phyloP scores from a whole-genome alignment of 2,797 vertebrate species.

The Catharus ustulatus region DNA sequence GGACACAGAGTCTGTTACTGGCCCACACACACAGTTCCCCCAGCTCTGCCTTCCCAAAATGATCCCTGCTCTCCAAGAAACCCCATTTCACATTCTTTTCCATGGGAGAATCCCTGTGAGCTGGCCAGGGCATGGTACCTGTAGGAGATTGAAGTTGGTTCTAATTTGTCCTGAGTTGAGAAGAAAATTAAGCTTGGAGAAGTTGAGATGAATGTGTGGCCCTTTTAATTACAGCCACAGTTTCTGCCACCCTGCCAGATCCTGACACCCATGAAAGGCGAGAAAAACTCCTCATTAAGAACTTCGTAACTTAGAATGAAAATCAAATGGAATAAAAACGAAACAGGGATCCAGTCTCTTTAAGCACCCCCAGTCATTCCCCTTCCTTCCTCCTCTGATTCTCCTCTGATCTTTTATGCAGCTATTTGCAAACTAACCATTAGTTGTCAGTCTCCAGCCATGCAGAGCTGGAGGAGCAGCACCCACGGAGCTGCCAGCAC shows the following conservation, averaged over 20 bases:
- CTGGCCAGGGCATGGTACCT: background rate
- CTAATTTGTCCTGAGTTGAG: background rate
- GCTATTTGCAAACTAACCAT: slow-evolving; percentile 67
- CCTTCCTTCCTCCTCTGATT: background rate
- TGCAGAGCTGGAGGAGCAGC: background rate
- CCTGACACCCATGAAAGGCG: background rate
- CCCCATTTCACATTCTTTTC: background rate
- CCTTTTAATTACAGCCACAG: background rate
- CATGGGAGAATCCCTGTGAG: background rate
- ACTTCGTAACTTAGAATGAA: background rate
- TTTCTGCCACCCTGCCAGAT: background rate
- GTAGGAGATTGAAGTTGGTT: background rate
- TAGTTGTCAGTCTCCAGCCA: slow-evolving; percentile 67
- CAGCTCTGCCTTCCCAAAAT: background rate
- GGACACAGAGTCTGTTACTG: background rate
- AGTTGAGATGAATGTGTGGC: background rate
- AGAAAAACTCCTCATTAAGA: background rate
- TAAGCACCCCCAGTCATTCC: background rate
- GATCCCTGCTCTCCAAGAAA: background rate
- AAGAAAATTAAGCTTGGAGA: background rate
- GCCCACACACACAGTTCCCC: background rate
- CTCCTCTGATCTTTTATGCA: slow-evolving; percentile 48
- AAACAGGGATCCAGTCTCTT: background rate
- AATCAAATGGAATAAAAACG: background rate
- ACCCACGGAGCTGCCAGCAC: accelerated